A percentile compares a stretch with the other conserved stretches of the same genome.
Conservation (phyloP, 2,797 vertebrate genomes). For the Antennarius maculatus region DNA sequence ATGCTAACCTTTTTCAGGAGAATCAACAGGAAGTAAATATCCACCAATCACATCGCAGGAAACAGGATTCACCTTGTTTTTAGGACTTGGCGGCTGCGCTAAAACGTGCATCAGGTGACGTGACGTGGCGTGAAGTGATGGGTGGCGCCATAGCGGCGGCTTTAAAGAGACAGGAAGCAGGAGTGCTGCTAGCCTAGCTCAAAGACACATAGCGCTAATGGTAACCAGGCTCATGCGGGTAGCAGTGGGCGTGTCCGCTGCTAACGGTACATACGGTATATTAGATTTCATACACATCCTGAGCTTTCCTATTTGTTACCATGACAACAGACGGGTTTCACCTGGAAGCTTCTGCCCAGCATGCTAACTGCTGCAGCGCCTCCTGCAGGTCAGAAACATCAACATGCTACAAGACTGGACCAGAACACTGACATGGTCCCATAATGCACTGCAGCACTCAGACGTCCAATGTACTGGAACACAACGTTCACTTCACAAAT, state of each 20-base stretch:
- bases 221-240: neutral
- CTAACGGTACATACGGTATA: too few species aligned
- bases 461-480: slow-evolving; percentile 33
- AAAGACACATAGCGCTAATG: too few species aligned
- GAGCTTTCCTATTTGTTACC: neutral
- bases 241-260: neutral
- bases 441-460: slow-evolving; percentile 40
- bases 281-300: too few species aligned
- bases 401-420: slow-evolving; percentile 72
- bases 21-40: too few species aligned
- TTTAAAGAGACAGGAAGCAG: neutral
- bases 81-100: neutral
- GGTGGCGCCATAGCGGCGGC: slow-evolving; percentile 24
- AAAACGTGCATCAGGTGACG: neutral
- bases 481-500: slow-evolving; percentile 50
- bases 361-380: slow-evolving; percentile 66
- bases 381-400: slow-evolving; percentile 62
- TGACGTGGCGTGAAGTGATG: slow-evolving; percentile 18
- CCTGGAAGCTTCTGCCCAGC: slow-evolving; percentile 48
- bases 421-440: slow-evolving; percentile 52
- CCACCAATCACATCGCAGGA: too few species aligned
- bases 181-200: neutral
- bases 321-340: slow-evolving; percentile 22
- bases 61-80: too few species aligned
- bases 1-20: neutral